These are phyloP conservation scores for Pomacea canaliculata DNA, from an alignment of 2,888 invertebrate genomes.

Conservation along the genomic window DNA sequence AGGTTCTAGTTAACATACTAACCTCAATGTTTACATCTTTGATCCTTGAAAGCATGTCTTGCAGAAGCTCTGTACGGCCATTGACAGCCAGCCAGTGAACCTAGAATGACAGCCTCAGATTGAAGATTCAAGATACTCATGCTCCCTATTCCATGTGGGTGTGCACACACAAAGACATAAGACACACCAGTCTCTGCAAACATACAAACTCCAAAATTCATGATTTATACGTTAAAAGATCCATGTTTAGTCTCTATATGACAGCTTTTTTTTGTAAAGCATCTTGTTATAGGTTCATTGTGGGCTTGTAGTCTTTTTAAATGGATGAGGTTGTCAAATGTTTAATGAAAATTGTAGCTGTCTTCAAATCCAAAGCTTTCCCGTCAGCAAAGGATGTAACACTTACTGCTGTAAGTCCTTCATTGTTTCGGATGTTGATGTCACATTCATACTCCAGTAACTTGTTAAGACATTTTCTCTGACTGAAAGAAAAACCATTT, in stretches of 20 bases:
- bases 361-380: too few relatives aligned
- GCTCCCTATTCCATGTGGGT: background rate
- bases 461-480: conserved; percentile 64
- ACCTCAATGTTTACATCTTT: conserved; percentile 65
- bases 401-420: conserved; percentile 64
- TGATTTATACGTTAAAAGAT: too few relatives aligned
- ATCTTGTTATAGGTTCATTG: too few relatives aligned
- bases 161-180: background rate
- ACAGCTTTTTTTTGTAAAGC: too few relatives aligned
- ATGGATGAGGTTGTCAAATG: too few relatives aligned
- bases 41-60: conserved; percentile 59
- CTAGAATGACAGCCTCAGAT: conserved; percentile 36
- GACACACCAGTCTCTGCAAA: background rate
- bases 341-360: too few relatives aligned
- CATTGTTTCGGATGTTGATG: conserved; percentile 65
- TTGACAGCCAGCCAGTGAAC: conserved; percentile 68
- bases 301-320: too few relatives aligned
- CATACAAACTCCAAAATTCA: background rate
- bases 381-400: background rate
- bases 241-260: too few relatives aligned
- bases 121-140: background rate
- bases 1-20: too few relatives aligned
- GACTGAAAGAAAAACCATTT: background rate
- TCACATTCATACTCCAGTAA: conserved; percentile 63
- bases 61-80: conserved; percentile 63